Evolutionary conservation across 2,113 vertebrate species (phyloP).

Genomic region (Tragelaphus scriptus): DNA sequence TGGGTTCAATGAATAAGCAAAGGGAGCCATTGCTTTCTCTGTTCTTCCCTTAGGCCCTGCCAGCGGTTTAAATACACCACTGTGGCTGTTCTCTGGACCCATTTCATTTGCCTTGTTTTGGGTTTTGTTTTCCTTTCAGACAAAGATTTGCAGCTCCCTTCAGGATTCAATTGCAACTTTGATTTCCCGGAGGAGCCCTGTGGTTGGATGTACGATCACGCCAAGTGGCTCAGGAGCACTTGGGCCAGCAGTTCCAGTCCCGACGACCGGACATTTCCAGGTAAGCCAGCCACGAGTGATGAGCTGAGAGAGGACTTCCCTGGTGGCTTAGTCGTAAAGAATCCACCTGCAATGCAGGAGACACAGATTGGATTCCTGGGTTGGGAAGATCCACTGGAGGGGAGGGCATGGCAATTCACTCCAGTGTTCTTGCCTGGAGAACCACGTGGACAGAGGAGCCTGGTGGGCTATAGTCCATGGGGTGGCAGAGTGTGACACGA

Average conservation of each 20-base stretch:
- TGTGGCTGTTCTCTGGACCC: conserved; percentile 58
- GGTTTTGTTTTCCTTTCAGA: conserved; percentile 57
- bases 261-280: conserved; percentile 74
- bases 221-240: conserved; percentile 83
- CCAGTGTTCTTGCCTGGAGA: neutral
- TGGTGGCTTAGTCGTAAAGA: neutral
- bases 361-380: neutral
- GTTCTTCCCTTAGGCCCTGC: conserved; percentile 63
- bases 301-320: neutral
- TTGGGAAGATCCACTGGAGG: neutral
- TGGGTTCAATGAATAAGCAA: conserved; percentile 68
- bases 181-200: conserved; percentile 88
- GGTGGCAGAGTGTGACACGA: neutral
- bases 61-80: conserved; percentile 60
- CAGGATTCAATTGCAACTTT: conserved; percentile 94
- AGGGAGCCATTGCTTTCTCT: conserved; percentile 67
- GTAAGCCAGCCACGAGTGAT: conserved; percentile 66
- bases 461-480: neutral
- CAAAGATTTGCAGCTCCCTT: conserved; percentile 81
- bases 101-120: conserved; percentile 67
- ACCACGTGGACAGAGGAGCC: neutral
- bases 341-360: neutral
- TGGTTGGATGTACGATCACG: conserved; percentile 91
- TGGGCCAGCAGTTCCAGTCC: conserved; percentile 82
- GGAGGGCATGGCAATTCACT: neutral